Conservation (phyloP, 2,888 invertebrate genomes). For the Pyrochroa serraticornis region DNA sequence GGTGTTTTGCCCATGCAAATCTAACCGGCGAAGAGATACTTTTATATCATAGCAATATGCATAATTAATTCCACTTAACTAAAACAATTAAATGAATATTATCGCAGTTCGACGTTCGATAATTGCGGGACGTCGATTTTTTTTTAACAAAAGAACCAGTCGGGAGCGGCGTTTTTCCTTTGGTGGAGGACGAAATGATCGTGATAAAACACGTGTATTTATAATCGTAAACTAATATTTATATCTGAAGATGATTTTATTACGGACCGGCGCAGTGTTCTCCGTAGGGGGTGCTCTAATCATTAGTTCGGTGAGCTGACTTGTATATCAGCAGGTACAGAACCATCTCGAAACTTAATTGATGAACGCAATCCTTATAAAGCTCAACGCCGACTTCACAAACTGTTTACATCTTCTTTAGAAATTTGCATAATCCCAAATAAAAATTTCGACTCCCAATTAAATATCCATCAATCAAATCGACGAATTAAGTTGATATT, state of each 20-base stretch:
- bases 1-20: conserved; percentile 51
- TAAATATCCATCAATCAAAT: too few relatives aligned
- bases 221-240: conserved; percentile 58
- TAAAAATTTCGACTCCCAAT: too few relatives aligned
- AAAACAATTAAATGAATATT: conserved; percentile 45
- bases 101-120: conserved; percentile 47
- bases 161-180: conserved; percentile 26
- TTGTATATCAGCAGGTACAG: conserved; percentile 53
- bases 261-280: conserved; percentile 48
- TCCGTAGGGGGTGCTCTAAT: conserved; percentile 52
- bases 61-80: conserved; percentile 44
- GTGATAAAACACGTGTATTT: conserved; percentile 56
- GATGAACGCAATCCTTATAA: conserved; percentile 43
- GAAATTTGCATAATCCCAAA: too few relatives aligned
- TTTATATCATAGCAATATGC: conserved; percentile 43
- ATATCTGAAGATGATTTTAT: conserved; percentile 58
- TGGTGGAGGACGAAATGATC: conserved; percentile 29
- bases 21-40: conserved; percentile 39
- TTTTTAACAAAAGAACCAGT: neutral
- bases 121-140: conserved; percentile 27
- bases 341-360: conserved; percentile 42
- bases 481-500: too few relatives aligned
- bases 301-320: conserved; percentile 50
- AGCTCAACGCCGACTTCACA: neutral
- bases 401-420: neutral